Conservation (phyloP, 2,888 invertebrate species). For the Drosophila infuscata region DNA sequence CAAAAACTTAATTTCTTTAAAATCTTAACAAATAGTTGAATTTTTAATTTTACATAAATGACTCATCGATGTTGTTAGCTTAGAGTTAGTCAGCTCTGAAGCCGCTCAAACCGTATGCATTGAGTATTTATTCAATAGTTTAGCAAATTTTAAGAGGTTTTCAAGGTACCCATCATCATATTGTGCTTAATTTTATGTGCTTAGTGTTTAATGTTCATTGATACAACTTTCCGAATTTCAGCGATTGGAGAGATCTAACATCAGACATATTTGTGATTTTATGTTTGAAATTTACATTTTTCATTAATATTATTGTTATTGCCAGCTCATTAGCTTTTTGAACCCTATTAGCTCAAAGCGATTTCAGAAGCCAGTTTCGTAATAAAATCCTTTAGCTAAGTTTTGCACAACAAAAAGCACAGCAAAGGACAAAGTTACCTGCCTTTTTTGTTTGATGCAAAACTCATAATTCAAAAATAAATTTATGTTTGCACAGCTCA, state of each 20-base stretch:
- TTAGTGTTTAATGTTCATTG: not conserved
- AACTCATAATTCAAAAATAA: constrained; percentile 49
- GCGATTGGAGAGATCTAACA: not conserved
- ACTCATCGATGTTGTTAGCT: constrained; percentile 33
- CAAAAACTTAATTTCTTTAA: not conserved
- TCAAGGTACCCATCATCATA: not conserved
- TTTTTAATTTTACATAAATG: constrained; percentile 26
- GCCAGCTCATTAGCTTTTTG: constrained; percentile 31
- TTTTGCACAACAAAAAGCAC: constrained; percentile 39
- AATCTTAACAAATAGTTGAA: constrained; percentile 1
- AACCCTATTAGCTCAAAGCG: constrained; percentile 48
- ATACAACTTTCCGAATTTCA: not conserved
- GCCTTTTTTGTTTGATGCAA: constrained; percentile 8
- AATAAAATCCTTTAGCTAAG: constrained; percentile 45
- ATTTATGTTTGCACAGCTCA: constrained; percentile 59
- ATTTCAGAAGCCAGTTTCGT: constrained; percentile 40
- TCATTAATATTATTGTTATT: constrained; percentile 3
- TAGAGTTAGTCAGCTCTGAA: constrained; percentile 18
- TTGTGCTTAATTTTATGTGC: not conserved
- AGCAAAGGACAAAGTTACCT: constrained; percentile 15
- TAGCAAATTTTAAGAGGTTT: not conserved
- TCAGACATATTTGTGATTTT: not conserved
- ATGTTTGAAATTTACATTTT: not conserved
- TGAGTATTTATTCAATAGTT: constrained; percentile 3
- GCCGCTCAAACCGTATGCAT: not conserved